A percentile compares a stretch with the other conserved stretches of the same genome.
phyloP scores from a whole-genome alignment of 2,797 vertebrate genomes.

The Chaenodraco wilsoni region DNA sequence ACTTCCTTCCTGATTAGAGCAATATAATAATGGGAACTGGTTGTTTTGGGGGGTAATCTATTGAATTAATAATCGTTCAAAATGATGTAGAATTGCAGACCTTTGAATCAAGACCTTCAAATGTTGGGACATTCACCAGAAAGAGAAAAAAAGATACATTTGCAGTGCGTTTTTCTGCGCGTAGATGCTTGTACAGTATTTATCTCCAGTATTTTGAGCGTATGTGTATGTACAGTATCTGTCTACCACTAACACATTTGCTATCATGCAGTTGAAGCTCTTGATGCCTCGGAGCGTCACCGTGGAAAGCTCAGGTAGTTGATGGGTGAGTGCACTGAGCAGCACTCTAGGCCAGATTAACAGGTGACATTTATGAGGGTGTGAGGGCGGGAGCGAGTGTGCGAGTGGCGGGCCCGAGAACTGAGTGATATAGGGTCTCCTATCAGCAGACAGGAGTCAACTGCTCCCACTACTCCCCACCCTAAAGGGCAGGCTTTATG shows the following conservation, averaged over 20 bases:
- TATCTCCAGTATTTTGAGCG: slow-evolving; percentile 2
- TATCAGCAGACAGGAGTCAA: slow-evolving; percentile 86
- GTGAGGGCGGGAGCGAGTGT: slow-evolving; percentile 57
- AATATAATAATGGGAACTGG: no score
- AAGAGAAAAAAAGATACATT: neutral
- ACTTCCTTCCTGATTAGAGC: no score
- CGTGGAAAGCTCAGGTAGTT: slow-evolving; percentile 51
- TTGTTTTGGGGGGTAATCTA: no score
- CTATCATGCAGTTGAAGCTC: slow-evolving; percentile 22
- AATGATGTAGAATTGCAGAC: no score
- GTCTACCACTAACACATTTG: slow-evolving; percentile 1
- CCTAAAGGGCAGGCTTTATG: slow-evolving; percentile 85
- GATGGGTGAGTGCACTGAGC: slow-evolving; percentile 73
- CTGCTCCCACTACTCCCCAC: slow-evolving; percentile 80
- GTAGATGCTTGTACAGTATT: neutral
- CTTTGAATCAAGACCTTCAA: no score
- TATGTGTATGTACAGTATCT: slow-evolving; percentile 12
- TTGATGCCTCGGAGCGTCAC: slow-evolving; percentile 40
- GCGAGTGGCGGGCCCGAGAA: slow-evolving; percentile 73
- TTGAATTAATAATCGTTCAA: no score
- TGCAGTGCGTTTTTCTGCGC: neutral
- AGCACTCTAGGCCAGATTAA: slow-evolving; percentile 85
- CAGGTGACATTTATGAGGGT: slow-evolving; percentile 84
- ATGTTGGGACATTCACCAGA: neutral
- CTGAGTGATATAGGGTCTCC: slow-evolving; percentile 83